These are phyloP conservation scores for Corynorhinus townsendii DNA, from an alignment of 2,113 vertebrate genomes.

Conservation along the genomic window DNA sequence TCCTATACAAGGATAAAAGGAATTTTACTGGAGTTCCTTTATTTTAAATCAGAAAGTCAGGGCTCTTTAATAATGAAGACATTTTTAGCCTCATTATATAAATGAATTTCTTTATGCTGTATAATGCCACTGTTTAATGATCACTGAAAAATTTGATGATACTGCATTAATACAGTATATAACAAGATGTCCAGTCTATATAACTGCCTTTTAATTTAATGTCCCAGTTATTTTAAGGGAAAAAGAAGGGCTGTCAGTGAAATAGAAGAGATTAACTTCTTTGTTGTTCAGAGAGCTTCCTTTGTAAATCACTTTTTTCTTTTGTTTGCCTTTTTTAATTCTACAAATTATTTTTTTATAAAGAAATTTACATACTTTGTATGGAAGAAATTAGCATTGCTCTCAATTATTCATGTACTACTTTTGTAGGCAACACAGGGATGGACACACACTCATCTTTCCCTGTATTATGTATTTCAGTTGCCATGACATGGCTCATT, in stretches of 20 bases:
- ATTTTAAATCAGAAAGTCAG: slow-evolving; percentile 48
- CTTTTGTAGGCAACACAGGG: background rate
- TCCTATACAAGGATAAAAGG: background rate
- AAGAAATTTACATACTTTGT: background rate
- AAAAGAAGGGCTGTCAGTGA: slow-evolving; percentile 13
- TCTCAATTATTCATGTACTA: background rate
- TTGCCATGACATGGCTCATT: background rate
- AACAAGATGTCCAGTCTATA: background rate
- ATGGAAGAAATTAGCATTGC: background rate
- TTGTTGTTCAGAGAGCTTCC: slow-evolving; percentile 19
- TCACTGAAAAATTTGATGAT: background rate
- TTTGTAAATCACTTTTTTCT: background rate
- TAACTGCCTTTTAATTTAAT: slow-evolving; percentile 25
- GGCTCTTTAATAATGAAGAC: slow-evolving; percentile 40
- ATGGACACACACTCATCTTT: background rate
- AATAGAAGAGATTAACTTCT: slow-evolving; percentile 2
- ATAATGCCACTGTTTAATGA: background rate
- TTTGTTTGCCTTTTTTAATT: background rate
- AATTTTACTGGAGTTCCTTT: slow-evolving; percentile 12
- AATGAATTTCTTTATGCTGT: slow-evolving; percentile 33
- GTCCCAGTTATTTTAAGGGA: slow-evolving; percentile 46
- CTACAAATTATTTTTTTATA: slow-evolving; percentile 1
- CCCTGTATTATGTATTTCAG: background rate
- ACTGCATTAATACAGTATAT: background rate
- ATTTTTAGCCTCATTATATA: slow-evolving; percentile 3